These are phyloP conservation scores for Sarcophaga subvicina DNA, from an alignment of 2,888 invertebrate genomes.

Conservation along the genomic window DNA sequence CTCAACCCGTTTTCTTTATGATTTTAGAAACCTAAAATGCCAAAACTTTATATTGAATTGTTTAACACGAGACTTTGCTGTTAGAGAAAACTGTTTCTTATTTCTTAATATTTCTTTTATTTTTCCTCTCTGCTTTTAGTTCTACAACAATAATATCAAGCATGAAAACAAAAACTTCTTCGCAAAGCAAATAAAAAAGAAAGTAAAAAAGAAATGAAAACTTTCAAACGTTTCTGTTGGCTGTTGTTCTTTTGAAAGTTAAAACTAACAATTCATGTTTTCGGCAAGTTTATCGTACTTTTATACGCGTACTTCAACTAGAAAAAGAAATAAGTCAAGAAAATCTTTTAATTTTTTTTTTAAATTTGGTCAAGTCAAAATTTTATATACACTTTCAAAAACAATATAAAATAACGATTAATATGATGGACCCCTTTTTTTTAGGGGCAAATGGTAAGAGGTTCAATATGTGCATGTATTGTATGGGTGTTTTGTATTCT, in stretches of 20 bases:
- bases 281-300: conserved; percentile 66
- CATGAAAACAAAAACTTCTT: conserved; percentile 56
- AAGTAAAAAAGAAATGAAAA: conserved; percentile 44
- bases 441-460: too few species aligned
- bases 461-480: too few species aligned
- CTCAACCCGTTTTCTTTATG: conserved; percentile 67
- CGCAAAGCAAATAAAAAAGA: conserved; percentile 55
- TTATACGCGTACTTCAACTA: conserved; percentile 33
- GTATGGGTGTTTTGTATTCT: too few species aligned
- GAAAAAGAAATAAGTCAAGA: background rate
- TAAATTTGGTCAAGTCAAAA: conserved; percentile 25
- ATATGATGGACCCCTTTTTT: too few species aligned
- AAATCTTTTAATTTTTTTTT: conserved; percentile 19
- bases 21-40: conserved; percentile 64
- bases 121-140: conserved; percentile 11
- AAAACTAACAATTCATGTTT: conserved; percentile 71
- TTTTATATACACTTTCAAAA: background rate
- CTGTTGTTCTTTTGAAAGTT: conserved; percentile 57
- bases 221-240: conserved; percentile 46
- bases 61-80: conserved; percentile 52
- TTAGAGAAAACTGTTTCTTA: conserved; percentile 38
- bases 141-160: conserved; percentile 40
- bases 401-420: background rate
- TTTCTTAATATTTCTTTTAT: conserved; percentile 15
- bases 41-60: conserved; percentile 68